Conservation (phyloP, 1,140 invertebrate species). For the Ephestia elutella region DNA sequence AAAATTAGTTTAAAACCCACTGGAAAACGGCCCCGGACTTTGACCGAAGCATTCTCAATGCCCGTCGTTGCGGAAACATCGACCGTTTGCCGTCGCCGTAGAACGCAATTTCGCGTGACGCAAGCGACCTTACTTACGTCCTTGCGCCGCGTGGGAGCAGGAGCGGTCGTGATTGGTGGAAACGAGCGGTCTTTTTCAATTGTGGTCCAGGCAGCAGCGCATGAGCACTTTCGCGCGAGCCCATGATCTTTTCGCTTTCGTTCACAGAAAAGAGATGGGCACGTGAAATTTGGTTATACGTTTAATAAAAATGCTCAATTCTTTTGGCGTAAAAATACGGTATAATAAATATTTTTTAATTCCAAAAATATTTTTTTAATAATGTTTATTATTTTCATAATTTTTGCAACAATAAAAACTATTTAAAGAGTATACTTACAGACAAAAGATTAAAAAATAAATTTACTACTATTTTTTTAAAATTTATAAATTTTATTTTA, state of each 20-base stretch:
- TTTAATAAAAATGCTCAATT: conserved; percentile 23
- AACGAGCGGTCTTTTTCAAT: conserved; percentile 60
- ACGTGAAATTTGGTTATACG: conserved; percentile 18
- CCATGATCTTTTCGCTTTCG: conserved; percentile 54
- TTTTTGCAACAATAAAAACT: background rate
- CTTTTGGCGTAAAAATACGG: conserved; percentile 21
- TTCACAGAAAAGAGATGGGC: conserved; percentile 45
- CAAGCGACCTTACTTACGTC: conserved; percentile 33
- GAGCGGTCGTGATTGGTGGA: conserved; percentile 37
- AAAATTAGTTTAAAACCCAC: background rate
- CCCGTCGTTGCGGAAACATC: conserved; percentile 28
- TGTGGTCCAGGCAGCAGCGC: conserved; percentile 36
- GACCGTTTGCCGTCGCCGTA: conserved; percentile 19
- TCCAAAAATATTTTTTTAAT: background rate
- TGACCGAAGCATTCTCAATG: conserved; percentile 9
- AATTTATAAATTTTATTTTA: conserved; percentile 12
- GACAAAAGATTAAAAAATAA: too few relatives aligned
- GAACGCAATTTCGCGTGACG: conserved; percentile 35
- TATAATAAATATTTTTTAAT: conserved; percentile 10
- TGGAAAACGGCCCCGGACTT: conserved; percentile 20
- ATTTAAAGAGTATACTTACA: background rate
- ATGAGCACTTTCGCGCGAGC: conserved; percentile 53
- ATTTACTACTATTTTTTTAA: conserved; percentile 6
- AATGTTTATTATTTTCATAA: background rate
- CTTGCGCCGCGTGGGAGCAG: conserved; percentile 45